Evolutionary conservation across 2,888 invertebrate species (phyloP), one percentile per base, ranked within the genome.

Genomic region (Argyra leucocephala): DNA sequence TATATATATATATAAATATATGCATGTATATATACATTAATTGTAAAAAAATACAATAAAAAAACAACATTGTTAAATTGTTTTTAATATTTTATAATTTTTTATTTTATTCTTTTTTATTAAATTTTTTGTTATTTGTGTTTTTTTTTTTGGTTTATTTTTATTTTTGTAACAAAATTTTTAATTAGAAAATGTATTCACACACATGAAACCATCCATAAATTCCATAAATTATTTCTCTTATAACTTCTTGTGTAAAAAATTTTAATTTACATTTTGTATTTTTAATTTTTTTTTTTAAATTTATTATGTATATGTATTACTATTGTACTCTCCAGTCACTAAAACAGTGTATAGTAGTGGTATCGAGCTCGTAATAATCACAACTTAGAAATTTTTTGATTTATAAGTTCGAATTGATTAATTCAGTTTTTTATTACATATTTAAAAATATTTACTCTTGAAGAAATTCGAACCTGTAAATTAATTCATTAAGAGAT

Each of bases 11-110:
- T 48, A 18, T 48, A 48, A 48, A 48, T 48, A 48, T 48, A 48
- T 48, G n/a, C n/a, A 48, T 48, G 15, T 48, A 2, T 18, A 48
- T 18, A 48, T 48, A 48, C 18, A 48, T 48, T 5, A 48, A 48
- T 48, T 12, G 48, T 48, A 48, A 48, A 48, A n/a, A 48, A 48
- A 48, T 48, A 48, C 48, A 48, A 48, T 48, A 48, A 48, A n/a
- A 48, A 48, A 48, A 48, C 7, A 48, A 48, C 15, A 37, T 37
- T 37, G 3, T 9, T 37, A 18, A 48, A 48, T 48, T n/a, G 48
- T 48, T 48, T 48, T 48, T 48, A 3, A 48, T 12, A 18, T 48
- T n/a, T 48, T 18, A 18, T 2, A 2, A 12, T 48, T 48, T 18
- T 18, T 12, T 48, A 15, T 18, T 48, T 48, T 12, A n/a, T 48